Conservation (phyloP, 2,888 invertebrate genomes). For the Drosophila falleni region DNA sequence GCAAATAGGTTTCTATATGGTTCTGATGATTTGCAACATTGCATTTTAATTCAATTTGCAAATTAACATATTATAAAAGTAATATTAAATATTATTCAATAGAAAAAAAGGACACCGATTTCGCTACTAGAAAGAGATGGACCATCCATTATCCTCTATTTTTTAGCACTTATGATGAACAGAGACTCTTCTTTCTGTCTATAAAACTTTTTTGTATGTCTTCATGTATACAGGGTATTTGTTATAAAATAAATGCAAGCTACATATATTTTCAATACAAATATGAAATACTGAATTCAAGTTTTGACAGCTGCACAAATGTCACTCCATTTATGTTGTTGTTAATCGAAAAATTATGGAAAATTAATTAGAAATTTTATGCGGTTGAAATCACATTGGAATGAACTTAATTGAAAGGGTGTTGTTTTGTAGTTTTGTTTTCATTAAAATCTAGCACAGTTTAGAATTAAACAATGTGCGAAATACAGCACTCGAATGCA, state of each 20-base stretch:
- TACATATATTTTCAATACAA: conserved; percentile 20
- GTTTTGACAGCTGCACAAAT: conserved; percentile 40
- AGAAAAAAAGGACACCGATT: not conserved
- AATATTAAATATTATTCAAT: not conserved
- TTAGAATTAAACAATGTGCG: conserved; percentile 9
- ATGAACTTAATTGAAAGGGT: conserved; percentile 14
- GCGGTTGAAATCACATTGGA: not conserved
- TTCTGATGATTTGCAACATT: conserved; percentile 1
- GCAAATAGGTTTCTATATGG: conserved; percentile 25
- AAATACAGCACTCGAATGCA: conserved; percentile 10
- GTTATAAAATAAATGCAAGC: conserved; percentile 6
- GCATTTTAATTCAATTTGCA: conserved; percentile 16
- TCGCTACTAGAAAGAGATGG: not conserved
- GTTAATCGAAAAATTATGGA: conserved; percentile 29
- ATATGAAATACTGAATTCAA: conserved; percentile 22
- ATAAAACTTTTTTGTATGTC: not conserved
- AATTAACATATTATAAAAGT: conserved; percentile 33
- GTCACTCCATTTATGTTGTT: conserved; percentile 23
- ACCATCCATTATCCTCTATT: not conserved
- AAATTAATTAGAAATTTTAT: conserved; percentile 42
- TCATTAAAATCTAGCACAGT: conserved; percentile 17
- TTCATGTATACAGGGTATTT: conserved; percentile 5
- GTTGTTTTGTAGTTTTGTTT: conserved; percentile 1
- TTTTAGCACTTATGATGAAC: not conserved
- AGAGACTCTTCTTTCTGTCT: not conserved